A percentile compares a stretch with the other conserved stretches of the same genome.
Evolutionary conservation across 2,113 vertebrate genomes (phyloP).

Genomic region (Sylvietta virens): DNA sequence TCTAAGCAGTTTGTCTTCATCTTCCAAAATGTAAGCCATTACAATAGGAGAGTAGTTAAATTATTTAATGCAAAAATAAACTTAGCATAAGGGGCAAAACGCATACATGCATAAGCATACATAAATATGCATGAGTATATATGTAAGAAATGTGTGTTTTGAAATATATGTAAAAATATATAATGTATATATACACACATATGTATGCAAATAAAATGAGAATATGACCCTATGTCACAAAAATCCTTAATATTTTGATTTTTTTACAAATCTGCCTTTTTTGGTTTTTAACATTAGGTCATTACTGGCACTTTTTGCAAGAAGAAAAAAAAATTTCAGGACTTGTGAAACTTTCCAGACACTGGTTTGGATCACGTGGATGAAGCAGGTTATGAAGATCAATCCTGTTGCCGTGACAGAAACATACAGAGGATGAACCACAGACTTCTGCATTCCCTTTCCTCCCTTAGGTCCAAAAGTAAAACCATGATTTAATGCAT

Average conservation of each 20-base stretch:
- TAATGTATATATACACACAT: too few relatives aligned
- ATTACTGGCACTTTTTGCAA: neutral
- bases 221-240: neutral
- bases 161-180: neutral
- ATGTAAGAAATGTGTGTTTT: neutral
- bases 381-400: neutral
- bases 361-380: neutral
- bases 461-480: neutral
- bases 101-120: fast-evolving
- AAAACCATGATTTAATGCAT: neutral
- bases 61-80: conserved; percentile 85
- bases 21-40: conserved; percentile 87
- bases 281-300: neutral
- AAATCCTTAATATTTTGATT: conserved; percentile 4
- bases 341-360: neutral
- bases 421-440: neutral
- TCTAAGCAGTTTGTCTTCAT: conserved; percentile 91
- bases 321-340: neutral
- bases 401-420: neutral
- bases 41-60: conserved; percentile 76
- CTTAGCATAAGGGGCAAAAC: conserved; percentile 74
- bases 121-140: neutral
- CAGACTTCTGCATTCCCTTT: neutral
- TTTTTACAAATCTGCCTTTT: neutral
- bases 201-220: conserved; percentile 10